phyloP scores from a whole-genome alignment of 2,797 vertebrate genomes.

The Dendrocincla fuliginosa region DNA sequence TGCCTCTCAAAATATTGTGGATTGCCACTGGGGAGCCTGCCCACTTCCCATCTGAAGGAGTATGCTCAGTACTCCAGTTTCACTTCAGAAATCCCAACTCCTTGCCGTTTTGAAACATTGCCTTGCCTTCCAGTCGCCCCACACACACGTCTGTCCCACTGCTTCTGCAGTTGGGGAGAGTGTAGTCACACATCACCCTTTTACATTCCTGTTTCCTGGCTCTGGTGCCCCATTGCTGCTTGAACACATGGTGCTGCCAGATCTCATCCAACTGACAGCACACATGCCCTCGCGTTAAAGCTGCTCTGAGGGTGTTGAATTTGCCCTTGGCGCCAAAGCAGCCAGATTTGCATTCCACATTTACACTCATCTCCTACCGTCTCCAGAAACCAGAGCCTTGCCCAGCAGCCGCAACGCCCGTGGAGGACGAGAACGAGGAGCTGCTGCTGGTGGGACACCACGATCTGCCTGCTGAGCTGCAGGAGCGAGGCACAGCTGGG shows the following conservation, averaged over 20 bases:
- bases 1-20: constrained; percentile 50
- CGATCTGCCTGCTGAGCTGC: constrained; percentile 75
- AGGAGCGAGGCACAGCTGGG: not conserved
- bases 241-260: not conserved
- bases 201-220: not conserved
- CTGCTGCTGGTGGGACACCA: constrained; percentile 65
- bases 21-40: not conserved
- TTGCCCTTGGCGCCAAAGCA: not conserved
- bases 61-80: rapidly evolving
- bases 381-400: constrained; percentile 69
- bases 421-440: constrained; percentile 43
- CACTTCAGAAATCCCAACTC: not conserved
- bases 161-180: not conserved
- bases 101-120: not conserved
- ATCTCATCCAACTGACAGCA: not conserved
- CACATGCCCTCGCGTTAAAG: not conserved
- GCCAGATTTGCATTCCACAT: rapidly evolving
- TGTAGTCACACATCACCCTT: not conserved
- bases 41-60: constrained; percentile 33
- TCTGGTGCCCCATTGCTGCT: not conserved
- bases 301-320: not conserved
- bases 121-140: not conserved
- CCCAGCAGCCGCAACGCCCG: not conserved
- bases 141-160: not conserved
- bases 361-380: not conserved